Base-by-base conservation (phyloP, 2,888 invertebrate species). In the Ceramica pisi region DNA sequence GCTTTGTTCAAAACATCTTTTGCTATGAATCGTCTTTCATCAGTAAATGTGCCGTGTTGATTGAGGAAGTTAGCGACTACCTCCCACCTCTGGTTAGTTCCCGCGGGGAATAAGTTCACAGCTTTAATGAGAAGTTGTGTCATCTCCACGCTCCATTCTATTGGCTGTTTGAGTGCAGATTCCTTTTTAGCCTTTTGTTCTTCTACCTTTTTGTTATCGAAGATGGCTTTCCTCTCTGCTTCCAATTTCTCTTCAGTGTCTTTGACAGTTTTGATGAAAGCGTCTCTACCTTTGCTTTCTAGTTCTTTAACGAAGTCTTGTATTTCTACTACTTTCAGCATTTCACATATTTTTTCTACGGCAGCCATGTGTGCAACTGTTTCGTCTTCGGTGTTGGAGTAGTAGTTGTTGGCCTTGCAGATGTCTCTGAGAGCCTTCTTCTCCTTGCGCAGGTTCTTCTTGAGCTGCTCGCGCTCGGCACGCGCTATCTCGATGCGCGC, bases 51-150 rank as follows among this genome's bases (percentile, higher is more conserved):
- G 87, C 97, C 97, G 85, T 98, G 98, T 88, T 99, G 99, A 92
- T 99, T 99, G 68, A 99, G 97, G 91, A 99, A 99, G 90, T 98
- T 98, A 0, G 99, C 98, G 7, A 99, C 99, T 0, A 99, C 99
- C 61, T 99, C 99, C 98, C 98, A 98, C 87, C 99, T 97, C 90
- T 99, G 98, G 88, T 98, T 98, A 0, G 99, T 99, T 16, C 95
- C 99, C 9, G 99, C 99, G 0, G 99, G 99, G 92, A 99, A 99
- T 7, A 99, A 94, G 94, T 99, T 99, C 0, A 99, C 99, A 26
- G 99, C 99, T 94, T 99, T 99, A 66, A 99, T 99, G 5, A 99
- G 96, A 59, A 99, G 95, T 89, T 99, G 98, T 26, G 99, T 96
- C 91, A 99, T 98, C 75, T 98, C 98, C 64, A 97, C 97, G 19